Evolutionary conservation across 1,140 invertebrate species (phyloP).

Genomic region (Tetraneura akinire): DNA sequence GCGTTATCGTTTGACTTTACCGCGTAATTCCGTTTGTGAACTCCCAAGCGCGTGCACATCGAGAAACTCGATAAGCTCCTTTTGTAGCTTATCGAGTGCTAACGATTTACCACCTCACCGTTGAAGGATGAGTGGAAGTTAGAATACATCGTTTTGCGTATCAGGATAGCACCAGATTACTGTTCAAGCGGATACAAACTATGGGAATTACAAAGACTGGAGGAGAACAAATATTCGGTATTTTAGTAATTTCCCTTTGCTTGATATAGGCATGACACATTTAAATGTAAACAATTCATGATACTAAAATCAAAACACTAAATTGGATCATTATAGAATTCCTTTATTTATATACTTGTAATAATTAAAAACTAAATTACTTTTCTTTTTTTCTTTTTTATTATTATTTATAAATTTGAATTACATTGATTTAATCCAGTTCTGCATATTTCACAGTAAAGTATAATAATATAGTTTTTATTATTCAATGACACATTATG

Average conservation of each 20-base stretch:
- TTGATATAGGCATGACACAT: background rate
- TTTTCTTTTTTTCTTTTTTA: background rate
- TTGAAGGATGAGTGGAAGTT: background rate
- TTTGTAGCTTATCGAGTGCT: conserved; percentile 38
- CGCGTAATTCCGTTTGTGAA: conserved; percentile 39
- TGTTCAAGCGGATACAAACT: conserved; percentile 11
- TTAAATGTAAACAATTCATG: background rate
- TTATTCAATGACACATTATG: background rate
- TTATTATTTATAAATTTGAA: background rate
- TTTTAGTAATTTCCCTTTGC: conserved; percentile 14
- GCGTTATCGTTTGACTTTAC: conserved; percentile 47
- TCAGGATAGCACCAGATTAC: conserved; percentile 33
- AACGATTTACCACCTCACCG: conserved; percentile 27
- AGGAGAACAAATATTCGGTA: conserved; percentile 24
- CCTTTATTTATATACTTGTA: no score
- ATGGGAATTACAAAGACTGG: conserved; percentile 12
- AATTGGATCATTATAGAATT: conserved; percentile 9
- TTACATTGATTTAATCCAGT: background rate
- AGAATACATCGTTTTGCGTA: conserved; percentile 26
- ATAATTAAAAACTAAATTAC: background rate
- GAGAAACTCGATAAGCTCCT: conserved; percentile 47
- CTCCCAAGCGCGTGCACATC: background rate
- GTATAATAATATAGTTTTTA: background rate
- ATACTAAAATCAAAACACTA: background rate
- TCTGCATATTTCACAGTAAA: no score